Evolutionary conservation across 2,113 vertebrate genomes (phyloP).

Genomic region (Caretta caretta): DNA sequence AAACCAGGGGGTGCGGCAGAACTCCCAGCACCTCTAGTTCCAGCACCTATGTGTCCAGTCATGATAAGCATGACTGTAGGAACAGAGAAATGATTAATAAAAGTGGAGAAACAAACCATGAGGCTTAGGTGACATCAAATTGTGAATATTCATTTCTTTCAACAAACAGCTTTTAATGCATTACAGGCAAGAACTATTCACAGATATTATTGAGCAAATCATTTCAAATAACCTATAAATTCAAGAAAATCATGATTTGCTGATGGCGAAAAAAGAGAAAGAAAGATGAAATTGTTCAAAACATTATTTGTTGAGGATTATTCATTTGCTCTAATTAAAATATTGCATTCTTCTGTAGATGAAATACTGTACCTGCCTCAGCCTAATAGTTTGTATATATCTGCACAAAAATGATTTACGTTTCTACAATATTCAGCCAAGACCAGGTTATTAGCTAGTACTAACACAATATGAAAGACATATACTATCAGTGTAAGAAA

Average conservation of each 20-base stretch:
- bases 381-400: background rate
- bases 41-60: background rate
- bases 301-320: background rate
- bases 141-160: background rate
- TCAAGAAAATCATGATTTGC: background rate
- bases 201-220: background rate
- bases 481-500: constrained; percentile 6
- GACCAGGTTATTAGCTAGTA: background rate
- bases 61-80: background rate
- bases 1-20: too few species aligned
- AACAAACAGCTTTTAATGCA: background rate
- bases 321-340: constrained; percentile 15
- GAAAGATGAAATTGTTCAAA: background rate
- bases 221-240: background rate
- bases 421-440: background rate
- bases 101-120: background rate
- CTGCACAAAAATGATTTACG: background rate
- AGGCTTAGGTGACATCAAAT: background rate
- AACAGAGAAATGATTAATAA: background rate
- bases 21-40: too few species aligned
- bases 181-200: background rate
- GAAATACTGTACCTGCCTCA: background rate
- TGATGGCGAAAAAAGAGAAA: background rate
- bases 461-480: background rate
- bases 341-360: background rate